phyloP scores from a whole-genome alignment of 2,797 vertebrate species.

The Oreonectes daqikongensis region DNA sequence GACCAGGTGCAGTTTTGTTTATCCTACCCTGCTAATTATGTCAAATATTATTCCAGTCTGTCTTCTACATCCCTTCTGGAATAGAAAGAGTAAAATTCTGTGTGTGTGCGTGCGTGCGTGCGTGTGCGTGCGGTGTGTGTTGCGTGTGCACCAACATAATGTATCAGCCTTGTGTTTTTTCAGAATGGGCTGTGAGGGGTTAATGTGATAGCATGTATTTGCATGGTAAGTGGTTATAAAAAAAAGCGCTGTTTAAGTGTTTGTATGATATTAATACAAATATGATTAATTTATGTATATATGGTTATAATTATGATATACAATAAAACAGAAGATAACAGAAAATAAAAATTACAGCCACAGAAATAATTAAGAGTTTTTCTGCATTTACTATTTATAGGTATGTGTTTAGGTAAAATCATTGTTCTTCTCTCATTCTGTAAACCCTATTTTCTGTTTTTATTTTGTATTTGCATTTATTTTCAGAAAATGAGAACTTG shows the following conservation, averaged over 20 bases:
- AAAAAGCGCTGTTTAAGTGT: too few relatives aligned
- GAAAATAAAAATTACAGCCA: too few relatives aligned
- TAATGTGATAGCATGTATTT: constrained; percentile 11
- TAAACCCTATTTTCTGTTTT: too few relatives aligned
- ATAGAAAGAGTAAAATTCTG: not conserved
- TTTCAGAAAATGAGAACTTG: too few relatives aligned
- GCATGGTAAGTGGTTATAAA: not conserved
- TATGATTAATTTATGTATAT: not conserved
- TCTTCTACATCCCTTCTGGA: constrained; percentile 46
- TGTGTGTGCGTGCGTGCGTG: not conserved
- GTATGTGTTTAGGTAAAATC: too few relatives aligned
- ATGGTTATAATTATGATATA: not conserved
- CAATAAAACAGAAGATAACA: too few relatives aligned
- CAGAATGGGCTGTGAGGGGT: not conserved
- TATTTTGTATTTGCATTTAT: too few relatives aligned
- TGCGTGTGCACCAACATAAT: constrained; percentile 26
- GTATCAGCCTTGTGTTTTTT: constrained; percentile 10
- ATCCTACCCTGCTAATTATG: constrained; percentile 63
- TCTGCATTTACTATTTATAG: too few relatives aligned
- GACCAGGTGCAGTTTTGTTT: constrained; percentile 58
- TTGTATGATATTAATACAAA: not conserved
- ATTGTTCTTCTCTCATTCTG: too few relatives aligned
- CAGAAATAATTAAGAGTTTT: too few relatives aligned
- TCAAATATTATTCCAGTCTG: constrained; percentile 75
- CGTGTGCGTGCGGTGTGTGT: constrained; percentile 2